phyloP scores from a whole-genome alignment of 2,888 invertebrate genomes.

The Ectemnius continuus region DNA sequence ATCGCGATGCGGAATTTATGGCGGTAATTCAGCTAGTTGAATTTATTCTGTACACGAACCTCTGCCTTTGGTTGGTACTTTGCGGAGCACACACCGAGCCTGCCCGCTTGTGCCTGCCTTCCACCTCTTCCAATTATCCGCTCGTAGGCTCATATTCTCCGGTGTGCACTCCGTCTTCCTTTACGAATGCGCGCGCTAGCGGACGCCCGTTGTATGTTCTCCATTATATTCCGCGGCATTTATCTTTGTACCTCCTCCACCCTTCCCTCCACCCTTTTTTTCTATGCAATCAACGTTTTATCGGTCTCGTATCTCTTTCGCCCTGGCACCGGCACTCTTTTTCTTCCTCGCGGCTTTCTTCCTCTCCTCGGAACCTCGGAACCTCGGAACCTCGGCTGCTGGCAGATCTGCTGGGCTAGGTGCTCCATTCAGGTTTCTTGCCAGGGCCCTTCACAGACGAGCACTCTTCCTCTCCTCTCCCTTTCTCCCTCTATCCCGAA shows the following conservation, averaged over 20 bases:
- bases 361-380: slow-evolving; percentile 10
- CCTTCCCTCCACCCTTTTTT: slow-evolving; percentile 37
- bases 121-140: slow-evolving; percentile 40
- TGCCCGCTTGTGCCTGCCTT: slow-evolving; percentile 8
- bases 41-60: slow-evolving; percentile 18
- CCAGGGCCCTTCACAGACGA: slow-evolving; percentile 26
- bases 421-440: slow-evolving; percentile 37
- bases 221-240: slow-evolving; percentile 54
- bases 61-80: slow-evolving; percentile 12
- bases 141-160: slow-evolving; percentile 40
- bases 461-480: not conserved
- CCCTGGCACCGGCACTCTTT: slow-evolving; percentile 42
- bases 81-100: not conserved
- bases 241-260: slow-evolving; percentile 50
- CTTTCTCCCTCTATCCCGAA: not conserved
- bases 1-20: slow-evolving; percentile 13
- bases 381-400: not conserved
- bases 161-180: slow-evolving; percentile 45
- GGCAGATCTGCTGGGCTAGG: not conserved
- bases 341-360: slow-evolving; percentile 10
- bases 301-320: slow-evolving; percentile 62
- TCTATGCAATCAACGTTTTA: slow-evolving; percentile 66
- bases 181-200: slow-evolving; percentile 31
- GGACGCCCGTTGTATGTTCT: slow-evolving; percentile 41
- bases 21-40: slow-evolving; percentile 14